phyloP scores from a whole-genome alignment of 2,888 invertebrate species.

The Pardosa pseudoannulata region DNA sequence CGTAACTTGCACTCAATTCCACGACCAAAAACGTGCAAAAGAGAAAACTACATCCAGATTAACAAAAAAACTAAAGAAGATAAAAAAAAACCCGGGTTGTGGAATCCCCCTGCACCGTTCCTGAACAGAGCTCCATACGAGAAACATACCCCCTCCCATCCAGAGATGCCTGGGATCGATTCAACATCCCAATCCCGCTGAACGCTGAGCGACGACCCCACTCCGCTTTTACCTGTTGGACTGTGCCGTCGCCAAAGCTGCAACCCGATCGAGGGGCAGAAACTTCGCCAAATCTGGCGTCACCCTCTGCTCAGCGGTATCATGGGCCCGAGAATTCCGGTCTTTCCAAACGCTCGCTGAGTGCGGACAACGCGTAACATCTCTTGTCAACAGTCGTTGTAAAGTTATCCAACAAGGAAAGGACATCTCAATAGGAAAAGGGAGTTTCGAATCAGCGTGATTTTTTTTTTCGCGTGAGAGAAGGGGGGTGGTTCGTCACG shows the following conservation, averaged over 20 bases:
- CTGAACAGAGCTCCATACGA: not conserved
- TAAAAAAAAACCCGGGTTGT: not conserved
- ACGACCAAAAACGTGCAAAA: too few species aligned
- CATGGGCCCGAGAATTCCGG: not conserved
- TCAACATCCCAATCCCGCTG: constrained; percentile 34
- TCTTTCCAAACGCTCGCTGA: not conserved
- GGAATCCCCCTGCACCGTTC: not conserved
- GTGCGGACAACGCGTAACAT: not conserved
- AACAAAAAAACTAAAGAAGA: too few species aligned
- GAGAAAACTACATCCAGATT: too few species aligned
- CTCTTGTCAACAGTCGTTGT: not conserved
- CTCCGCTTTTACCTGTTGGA: constrained; percentile 55
- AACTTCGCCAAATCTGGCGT: constrained; percentile 1
- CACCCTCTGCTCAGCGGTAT: not conserved
- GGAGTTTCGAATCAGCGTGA: constrained; percentile 8
- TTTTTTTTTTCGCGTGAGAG: not conserved
- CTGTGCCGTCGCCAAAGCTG: not conserved
- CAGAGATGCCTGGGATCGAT: constrained; percentile 44
- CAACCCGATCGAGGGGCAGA: not conserved
- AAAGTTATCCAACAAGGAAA: not conserved
- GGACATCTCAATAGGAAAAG: constrained; percentile 2
- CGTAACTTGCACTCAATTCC: too few species aligned
- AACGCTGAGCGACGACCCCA: constrained; percentile 31
- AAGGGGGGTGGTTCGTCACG: not conserved
- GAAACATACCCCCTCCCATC: not conserved